Percentiles rank a stretch among this genome's conserved stretches.
Conservation (phyloP, 2,113 vertebrate species). For the Phasianus colchicus region DNA sequence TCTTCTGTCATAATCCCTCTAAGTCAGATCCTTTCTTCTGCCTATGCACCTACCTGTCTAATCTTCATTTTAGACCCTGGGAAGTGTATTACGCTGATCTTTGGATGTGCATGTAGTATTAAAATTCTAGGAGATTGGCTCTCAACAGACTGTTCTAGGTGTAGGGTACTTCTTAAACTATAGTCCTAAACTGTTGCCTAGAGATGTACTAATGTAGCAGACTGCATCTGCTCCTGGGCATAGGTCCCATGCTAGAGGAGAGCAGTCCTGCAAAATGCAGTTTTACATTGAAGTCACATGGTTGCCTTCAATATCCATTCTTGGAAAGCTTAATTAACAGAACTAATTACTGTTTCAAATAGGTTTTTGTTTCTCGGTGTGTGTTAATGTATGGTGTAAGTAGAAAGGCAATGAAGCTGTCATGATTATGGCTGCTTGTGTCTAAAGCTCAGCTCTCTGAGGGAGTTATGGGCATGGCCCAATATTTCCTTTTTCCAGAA, state of each 20-base stretch:
- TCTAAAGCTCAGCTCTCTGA: neutral
- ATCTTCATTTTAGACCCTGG: neutral
- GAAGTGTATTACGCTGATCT: fast-evolving
- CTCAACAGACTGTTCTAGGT: neutral
- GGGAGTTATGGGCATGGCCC: neutral
- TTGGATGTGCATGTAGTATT: neutral
- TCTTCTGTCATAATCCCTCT: neutral
- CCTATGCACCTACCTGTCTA: neutral
- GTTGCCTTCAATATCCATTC: neutral
- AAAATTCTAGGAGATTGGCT: neutral
- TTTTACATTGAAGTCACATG: neutral
- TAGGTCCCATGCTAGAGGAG: neutral
- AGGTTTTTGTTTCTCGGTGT: neutral
- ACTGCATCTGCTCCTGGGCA: neutral
- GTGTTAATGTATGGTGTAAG: neutral
- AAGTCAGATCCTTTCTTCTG: neutral
- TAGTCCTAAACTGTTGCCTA: neutral
- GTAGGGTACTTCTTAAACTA: neutral
- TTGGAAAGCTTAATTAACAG: slow-evolving; percentile 29
- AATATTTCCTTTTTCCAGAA: neutral
- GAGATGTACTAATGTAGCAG: fast-evolving
- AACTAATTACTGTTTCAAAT: neutral
- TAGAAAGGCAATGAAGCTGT: slow-evolving; percentile 9
- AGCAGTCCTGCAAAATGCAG: neutral
- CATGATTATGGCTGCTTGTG: neutral